Evolutionary conservation across 2,888 invertebrate genomes (phyloP).

Genomic region (Chromoteleia sp.): DNA sequence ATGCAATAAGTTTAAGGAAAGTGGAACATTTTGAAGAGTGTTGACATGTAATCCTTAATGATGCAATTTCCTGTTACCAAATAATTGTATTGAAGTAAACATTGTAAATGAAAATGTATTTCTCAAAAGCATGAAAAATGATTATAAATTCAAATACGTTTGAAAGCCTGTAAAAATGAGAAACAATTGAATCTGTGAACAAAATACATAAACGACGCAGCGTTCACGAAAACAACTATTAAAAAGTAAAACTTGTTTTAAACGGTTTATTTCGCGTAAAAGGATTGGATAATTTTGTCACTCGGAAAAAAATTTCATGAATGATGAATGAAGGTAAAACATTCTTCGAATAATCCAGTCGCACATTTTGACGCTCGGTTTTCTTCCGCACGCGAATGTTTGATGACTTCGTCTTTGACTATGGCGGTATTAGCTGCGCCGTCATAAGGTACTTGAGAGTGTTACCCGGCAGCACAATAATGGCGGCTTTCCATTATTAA

Average conservation of each 20-base stretch:
- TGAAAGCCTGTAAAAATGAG: too few relatives aligned
- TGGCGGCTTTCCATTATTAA: conserved; percentile 72
- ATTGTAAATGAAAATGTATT: too few relatives aligned
- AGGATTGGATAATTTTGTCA: conserved; percentile 53
- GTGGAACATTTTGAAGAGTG: too few relatives aligned
- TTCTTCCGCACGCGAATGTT: conserved; percentile 49
- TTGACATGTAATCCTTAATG: too few relatives aligned
- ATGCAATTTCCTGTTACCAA: too few relatives aligned
- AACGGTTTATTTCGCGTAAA: conserved; percentile 35
- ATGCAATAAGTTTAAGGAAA: too few relatives aligned
- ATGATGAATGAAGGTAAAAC: conserved; percentile 60
- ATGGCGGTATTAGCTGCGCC: conserved; percentile 46
- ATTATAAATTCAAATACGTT: too few relatives aligned
- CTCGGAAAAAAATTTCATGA: conserved; percentile 55
- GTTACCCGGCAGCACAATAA: conserved; percentile 70
- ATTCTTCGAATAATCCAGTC: conserved; percentile 63
- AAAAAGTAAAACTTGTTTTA: conserved; percentile 33
- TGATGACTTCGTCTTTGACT: conserved; percentile 64
- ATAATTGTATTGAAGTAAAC: too few relatives aligned
- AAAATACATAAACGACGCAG: too few relatives aligned
- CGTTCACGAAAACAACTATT: conserved; percentile 1
- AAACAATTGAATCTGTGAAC: too few relatives aligned
- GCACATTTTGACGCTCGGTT: conserved; percentile 49
- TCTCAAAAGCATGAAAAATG: too few relatives aligned
- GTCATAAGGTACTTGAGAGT: conserved; percentile 68